These are phyloP conservation scores for Potorous gilbertii DNA, from an alignment of 2,797 vertebrate species.

Conservation along the genomic window DNA sequence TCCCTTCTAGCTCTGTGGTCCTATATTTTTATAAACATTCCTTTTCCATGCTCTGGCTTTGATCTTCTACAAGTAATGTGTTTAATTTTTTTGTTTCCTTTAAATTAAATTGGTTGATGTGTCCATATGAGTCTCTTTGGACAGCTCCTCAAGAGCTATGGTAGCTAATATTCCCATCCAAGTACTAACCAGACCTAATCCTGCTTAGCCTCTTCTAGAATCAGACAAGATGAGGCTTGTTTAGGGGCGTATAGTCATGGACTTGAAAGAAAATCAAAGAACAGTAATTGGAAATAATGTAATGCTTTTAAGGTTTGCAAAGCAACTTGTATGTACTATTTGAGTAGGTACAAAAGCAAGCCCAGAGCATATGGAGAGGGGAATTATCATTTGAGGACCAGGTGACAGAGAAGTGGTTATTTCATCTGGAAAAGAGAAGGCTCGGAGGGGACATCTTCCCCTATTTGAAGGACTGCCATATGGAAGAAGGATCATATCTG, in stretches of 20 bases:
- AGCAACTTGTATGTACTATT: neutral
- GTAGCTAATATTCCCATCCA: neutral
- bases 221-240: neutral
- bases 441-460: neutral
- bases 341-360: neutral
- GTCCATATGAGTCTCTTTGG: neutral
- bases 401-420: neutral
- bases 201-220: neutral
- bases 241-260: neutral
- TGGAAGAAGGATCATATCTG: neutral
- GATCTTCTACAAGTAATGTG: neutral
- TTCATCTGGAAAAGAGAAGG: neutral
- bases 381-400: neutral
- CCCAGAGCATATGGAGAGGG: neutral
- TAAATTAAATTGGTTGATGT: neutral
- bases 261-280: neutral
- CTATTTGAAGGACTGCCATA: neutral
- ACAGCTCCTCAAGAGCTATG: neutral
- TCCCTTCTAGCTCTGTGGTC: slow-evolving; percentile 18
- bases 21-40: neutral
- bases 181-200: neutral
- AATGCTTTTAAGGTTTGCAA: neutral
- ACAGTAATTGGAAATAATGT: neutral
- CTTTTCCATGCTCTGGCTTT: neutral
- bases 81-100: neutral